Percentiles rank a stretch among this genome's conserved stretches.
Conservation (phyloP, 2,113 vertebrate genomes). For the Oxyruncus cristatus region DNA sequence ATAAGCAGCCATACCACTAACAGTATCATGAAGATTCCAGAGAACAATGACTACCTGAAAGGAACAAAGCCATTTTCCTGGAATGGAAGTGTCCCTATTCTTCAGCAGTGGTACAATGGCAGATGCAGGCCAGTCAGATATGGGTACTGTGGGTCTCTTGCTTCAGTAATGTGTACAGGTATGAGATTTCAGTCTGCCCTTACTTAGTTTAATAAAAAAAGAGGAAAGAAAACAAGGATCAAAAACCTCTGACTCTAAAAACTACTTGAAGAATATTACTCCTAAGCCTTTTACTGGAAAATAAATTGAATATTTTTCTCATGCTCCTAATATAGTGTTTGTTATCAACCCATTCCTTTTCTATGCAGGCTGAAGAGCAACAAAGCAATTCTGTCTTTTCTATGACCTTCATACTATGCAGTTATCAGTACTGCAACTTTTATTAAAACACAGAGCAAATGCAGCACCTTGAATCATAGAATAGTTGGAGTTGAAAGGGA, state of each 20-base stretch:
- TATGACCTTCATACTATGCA: neutral
- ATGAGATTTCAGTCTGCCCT: neutral
- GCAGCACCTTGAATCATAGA: neutral
- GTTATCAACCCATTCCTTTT: neutral
- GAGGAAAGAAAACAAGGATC: neutral
- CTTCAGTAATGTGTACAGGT: conserved; percentile 50
- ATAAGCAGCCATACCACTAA: conserved; percentile 44
- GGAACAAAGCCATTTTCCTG: conserved; percentile 40
- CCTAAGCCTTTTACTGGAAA: neutral
- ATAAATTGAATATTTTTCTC: neutral
- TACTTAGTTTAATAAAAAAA: neutral
- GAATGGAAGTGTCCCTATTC: conserved; percentile 48
- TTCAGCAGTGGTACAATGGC: conserved; percentile 34
- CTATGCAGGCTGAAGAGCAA: neutral
- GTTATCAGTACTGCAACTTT: neutral
- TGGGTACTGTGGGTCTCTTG: conserved; percentile 1
- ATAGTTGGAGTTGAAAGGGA: neutral
- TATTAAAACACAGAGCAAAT: neutral
- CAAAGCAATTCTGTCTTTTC: neutral
- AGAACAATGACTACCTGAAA: conserved; percentile 47
- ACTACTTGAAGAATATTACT: neutral
- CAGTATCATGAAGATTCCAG: conserved; percentile 47
- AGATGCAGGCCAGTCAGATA: conserved; percentile 26
- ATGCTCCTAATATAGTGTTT: neutral
- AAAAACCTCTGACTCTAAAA: neutral